phyloP scores from a whole-genome alignment of 2,888 invertebrate species.

The Kuschelorhynchus macadamiae region DNA sequence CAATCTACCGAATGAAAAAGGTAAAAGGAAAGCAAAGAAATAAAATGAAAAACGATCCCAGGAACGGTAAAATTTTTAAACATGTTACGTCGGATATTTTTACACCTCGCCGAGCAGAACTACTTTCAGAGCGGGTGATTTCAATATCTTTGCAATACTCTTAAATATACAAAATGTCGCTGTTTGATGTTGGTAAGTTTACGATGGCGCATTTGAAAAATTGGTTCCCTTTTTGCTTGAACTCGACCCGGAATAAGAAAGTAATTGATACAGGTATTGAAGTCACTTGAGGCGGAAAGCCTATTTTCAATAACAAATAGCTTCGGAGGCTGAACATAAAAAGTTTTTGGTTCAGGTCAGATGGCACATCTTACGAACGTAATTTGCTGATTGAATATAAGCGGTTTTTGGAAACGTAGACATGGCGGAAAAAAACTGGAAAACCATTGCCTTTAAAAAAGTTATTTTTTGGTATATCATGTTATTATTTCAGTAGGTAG shows the following conservation, averaged over 20 bases:
- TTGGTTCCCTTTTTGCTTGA: constrained; percentile 29
- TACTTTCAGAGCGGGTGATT: constrained; percentile 27
- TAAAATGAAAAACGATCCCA: constrained; percentile 19
- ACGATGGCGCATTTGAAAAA: constrained; percentile 33
- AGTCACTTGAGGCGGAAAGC: constrained; percentile 26
- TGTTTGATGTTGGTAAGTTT: constrained; percentile 38
- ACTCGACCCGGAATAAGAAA: constrained; percentile 30
- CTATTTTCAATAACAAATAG: constrained; percentile 31
- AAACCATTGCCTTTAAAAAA: too few relatives aligned
- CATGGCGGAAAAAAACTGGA: too few relatives aligned
- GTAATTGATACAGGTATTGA: constrained; percentile 35
- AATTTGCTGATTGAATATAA: neutral
- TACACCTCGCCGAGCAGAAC: constrained; percentile 36
- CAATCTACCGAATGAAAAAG: constrained; percentile 13
- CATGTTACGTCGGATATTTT: constrained; percentile 30
- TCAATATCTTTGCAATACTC: constrained; percentile 41
- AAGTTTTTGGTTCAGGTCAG: constrained; percentile 21
- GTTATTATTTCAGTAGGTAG: too few relatives aligned
- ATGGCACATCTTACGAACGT: constrained; percentile 6
- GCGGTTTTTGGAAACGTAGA: neutral
- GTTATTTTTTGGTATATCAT: too few relatives aligned
- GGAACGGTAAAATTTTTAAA: constrained; percentile 32
- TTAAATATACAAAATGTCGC: constrained; percentile 38
- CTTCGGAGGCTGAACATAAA: constrained; percentile 23
- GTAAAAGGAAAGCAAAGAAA: constrained; percentile 28